Evolutionary conservation across 2,888 invertebrate species (phyloP), one percentile per base, ranked within the genome.

Genomic region (Lordiphosa andalusiaca): DNA sequence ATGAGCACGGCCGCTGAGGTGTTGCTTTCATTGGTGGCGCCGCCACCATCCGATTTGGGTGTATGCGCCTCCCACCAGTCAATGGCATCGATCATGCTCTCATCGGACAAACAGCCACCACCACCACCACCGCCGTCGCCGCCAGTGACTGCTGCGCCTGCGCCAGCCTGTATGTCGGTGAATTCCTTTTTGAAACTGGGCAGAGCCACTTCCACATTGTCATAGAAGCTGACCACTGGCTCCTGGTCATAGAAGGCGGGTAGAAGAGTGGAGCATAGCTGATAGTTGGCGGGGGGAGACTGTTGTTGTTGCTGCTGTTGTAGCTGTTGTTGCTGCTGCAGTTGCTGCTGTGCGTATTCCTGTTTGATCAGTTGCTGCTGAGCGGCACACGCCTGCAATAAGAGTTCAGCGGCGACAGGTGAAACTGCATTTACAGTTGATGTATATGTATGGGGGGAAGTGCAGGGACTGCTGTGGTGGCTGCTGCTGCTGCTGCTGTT

Each of bases 11-110:
- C 46, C n/a, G 49, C 12, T 6, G 54, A 0, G n/a, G 36, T 19
- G 30, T 9, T 10, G 33, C 37, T 60, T 35, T 40, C 9, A 19
- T 33, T 38, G 39, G 36, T 7, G 35, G 25, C 68, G 4, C 61
- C 53, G 6, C 83, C 53, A 6, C 83, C 85, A 64, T 89, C 88
- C 2, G 88, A 88, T 67, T 88, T 88, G 46, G 89, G 88, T 1
- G 89, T 88, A 12, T 89, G 88, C 7, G 87, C 87, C 67, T 91
- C 91, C 91, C 91, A 92, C 91, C 91, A 91, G 49, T 91, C 90
- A 68, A 91, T 91, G 19, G 91, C 90, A 72, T 91, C 91, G 69
- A 91, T 90, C 87, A 91, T 90, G 69, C 90, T 90, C 71, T 90
- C 90, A 58, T 91, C 91, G 35, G 90, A 90, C 2, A 91, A 82